Percentiles rank a stretch among this genome's conserved stretches.
phyloP scores from a whole-genome alignment of 2,888 invertebrate species.

The Brassicogethes aeneus region DNA sequence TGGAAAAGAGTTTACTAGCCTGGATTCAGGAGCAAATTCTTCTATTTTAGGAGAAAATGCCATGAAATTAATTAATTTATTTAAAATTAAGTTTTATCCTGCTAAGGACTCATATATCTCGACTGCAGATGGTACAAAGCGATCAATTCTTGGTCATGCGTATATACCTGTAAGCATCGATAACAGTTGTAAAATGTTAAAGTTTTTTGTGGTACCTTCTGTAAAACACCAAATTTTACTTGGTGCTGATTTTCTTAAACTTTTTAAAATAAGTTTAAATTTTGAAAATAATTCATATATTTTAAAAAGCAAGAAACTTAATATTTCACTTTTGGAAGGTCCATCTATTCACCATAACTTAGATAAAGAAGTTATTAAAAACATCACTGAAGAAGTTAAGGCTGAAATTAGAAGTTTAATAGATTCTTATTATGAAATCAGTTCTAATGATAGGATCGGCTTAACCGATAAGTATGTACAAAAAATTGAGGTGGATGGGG shows the following conservation, averaged over 20 bases:
- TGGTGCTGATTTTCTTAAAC: constrained; percentile 9
- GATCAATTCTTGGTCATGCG: constrained; percentile 7
- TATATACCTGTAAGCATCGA: constrained; percentile 8
- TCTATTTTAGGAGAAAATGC: neutral
- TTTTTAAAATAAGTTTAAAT: too few species aligned
- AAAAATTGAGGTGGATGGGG: neutral
- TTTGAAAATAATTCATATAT: constrained; percentile 5
- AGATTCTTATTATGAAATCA: neutral
- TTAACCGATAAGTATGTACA: neutral
- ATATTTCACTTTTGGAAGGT: neutral
- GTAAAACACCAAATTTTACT: constrained; percentile 9
- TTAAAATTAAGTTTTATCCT: neutral
- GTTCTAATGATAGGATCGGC: neutral
- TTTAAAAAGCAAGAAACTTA: neutral
- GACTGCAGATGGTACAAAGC: constrained; percentile 10
- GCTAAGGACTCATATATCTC: constrained; percentile 1
- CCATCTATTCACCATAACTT: neutral
- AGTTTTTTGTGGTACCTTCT: constrained; percentile 10
- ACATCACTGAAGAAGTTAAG: neutral
- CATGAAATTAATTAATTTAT: neutral
- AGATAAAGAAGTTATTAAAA: neutral
- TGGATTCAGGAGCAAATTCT: neutral
- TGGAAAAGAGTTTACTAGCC: neutral
- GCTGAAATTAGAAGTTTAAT: neutral
- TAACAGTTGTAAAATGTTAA: constrained; percentile 6